These are phyloP conservation scores for Datnioides undecimradiatus DNA, from an alignment of 2,113 vertebrate genomes.

Conservation along the genomic window DNA sequence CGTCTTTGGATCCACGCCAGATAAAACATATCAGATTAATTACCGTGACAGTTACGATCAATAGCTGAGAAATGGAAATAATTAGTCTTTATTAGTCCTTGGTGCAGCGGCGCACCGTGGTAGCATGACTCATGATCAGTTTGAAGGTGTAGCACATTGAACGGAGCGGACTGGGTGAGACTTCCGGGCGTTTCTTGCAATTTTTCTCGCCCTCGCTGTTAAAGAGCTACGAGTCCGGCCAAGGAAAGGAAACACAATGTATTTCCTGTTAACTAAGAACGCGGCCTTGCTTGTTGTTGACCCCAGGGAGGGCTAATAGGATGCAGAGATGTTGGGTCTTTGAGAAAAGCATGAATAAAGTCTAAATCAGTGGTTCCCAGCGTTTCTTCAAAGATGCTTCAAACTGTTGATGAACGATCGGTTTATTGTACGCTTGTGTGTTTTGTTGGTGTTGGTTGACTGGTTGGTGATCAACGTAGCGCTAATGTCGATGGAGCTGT, in stretches of 20 bases:
- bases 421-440: neutral
- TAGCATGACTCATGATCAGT: neutral
- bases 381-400: neutral
- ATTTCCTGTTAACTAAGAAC: conserved; percentile 46
- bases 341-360: neutral
- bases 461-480: no score
- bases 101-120: neutral
- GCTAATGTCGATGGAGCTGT: neutral
- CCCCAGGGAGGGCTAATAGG: neutral
- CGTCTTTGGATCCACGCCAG: conserved; percentile 13
- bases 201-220: conserved; percentile 10
- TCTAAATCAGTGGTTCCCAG: neutral
- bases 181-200: neutral
- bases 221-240: conserved; percentile 8
- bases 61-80: neutral
- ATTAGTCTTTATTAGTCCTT: neutral
- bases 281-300: neutral
- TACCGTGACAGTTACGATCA: neutral
- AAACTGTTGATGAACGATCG: neutral
- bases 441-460: neutral
- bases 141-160: neutral
- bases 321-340: neutral
- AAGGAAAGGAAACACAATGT: conserved; percentile 39
- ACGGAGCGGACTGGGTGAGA: neutral
- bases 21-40: conserved; percentile 7